Conservation (phyloP, 2,797 vertebrate species). For the Galaxias olidus region DNA sequence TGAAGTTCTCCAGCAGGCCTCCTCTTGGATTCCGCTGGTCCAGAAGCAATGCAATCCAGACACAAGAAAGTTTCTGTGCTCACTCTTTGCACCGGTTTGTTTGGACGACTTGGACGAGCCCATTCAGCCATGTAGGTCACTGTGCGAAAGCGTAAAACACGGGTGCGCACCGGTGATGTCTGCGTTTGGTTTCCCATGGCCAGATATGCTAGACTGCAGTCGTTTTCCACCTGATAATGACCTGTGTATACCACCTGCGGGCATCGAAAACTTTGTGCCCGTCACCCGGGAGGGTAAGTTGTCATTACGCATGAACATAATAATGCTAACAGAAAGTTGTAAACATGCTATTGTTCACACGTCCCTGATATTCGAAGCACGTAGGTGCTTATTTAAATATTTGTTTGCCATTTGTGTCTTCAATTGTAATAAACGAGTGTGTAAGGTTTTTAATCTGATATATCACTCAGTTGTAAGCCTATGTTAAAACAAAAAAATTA, state of each 20-base stretch:
- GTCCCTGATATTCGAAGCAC: too few relatives aligned
- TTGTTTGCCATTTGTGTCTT: too few relatives aligned
- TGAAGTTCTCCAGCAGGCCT: slow-evolving; percentile 94
- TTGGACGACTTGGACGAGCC: slow-evolving; percentile 93
- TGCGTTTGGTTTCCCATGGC: slow-evolving; percentile 97
- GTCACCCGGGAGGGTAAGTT: slow-evolving; percentile 86
- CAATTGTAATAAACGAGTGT: not conserved
- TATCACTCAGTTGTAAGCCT: too few relatives aligned
- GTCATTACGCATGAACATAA: not conserved
- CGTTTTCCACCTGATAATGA: slow-evolving; percentile 94
- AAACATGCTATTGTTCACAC: too few relatives aligned
- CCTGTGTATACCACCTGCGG: slow-evolving; percentile 91
- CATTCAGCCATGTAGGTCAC: slow-evolving; percentile 92
- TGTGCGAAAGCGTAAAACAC: slow-evolving; percentile 89
- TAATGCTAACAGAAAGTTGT: not conserved
- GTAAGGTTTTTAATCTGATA: not conserved
- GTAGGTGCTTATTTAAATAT: not conserved
- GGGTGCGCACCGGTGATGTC: slow-evolving; percentile 96
- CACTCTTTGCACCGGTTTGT: slow-evolving; percentile 95
- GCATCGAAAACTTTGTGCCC: slow-evolving; percentile 77
- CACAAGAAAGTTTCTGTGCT: slow-evolving; percentile 96
- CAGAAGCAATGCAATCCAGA: slow-evolving; percentile 96
- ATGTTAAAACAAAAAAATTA: too few relatives aligned
- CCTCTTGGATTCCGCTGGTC: slow-evolving; percentile 95
- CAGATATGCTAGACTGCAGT: slow-evolving; percentile 92